phyloP scores from a whole-genome alignment of 2,888 invertebrate genomes.

The Stenchaetothrips biformis region DNA sequence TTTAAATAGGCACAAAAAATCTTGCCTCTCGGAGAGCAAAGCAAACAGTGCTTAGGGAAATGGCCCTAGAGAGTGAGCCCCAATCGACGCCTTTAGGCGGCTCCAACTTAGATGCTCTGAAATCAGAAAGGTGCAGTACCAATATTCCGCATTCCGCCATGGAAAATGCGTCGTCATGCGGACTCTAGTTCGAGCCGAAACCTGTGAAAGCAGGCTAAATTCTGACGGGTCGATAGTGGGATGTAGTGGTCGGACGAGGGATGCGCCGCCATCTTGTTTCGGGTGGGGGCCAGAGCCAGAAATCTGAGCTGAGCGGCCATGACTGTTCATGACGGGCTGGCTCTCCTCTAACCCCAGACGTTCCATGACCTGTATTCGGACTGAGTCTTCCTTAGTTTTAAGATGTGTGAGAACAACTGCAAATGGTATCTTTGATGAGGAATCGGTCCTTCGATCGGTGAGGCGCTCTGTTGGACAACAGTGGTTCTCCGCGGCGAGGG shows the following conservation, averaged over 20 bases:
- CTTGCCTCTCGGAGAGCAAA: not conserved
- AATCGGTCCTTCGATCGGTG: not conserved
- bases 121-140: slow-evolving; percentile 24
- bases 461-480: not conserved
- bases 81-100: slow-evolving; percentile 10
- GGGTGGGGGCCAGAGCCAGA: not conserved
- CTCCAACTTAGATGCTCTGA: slow-evolving; percentile 21
- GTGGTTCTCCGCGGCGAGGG: not conserved
- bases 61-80: slow-evolving; percentile 22
- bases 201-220: not conserved
- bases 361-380: not conserved
- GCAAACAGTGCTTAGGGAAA: slow-evolving; percentile 23
- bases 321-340: not conserved
- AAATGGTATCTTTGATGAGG: not conserved
- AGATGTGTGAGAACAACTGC: slow-evolving; percentile 7
- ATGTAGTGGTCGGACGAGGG: not conserved
- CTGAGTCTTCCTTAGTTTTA: slow-evolving; percentile 1
- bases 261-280: slow-evolving; percentile 1
- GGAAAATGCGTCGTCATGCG: not conserved
- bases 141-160: not conserved
- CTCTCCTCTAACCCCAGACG: not conserved
- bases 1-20: slow-evolving; percentile 21
- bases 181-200: not conserved
- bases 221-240: not conserved
- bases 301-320: slow-evolving; percentile 18